Evolutionary conservation across 2,797 vertebrate species (phyloP).

Genomic region (Sylvia borin): DNA sequence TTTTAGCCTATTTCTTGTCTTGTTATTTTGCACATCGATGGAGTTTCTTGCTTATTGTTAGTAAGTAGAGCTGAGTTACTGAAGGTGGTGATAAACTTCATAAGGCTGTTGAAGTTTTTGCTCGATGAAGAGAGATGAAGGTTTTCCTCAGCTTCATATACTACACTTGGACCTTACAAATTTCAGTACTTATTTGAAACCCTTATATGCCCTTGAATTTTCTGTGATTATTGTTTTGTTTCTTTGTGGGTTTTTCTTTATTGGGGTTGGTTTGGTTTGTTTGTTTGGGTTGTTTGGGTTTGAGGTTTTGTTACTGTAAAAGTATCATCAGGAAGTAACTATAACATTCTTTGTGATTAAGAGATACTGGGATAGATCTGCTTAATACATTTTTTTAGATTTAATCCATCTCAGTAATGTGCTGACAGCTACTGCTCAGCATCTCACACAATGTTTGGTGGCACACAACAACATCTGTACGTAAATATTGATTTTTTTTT

Average conservation of each 20-base stretch:
- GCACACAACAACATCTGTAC: neutral
- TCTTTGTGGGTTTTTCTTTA: neutral
- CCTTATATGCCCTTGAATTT: neutral
- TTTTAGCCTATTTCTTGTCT: neutral
- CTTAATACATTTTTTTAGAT: neutral
- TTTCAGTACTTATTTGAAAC: neutral
- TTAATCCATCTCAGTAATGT: neutral
- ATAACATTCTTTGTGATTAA: neutral
- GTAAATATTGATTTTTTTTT: neutral
- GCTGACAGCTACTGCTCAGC: neutral
- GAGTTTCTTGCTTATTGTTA: neutral
- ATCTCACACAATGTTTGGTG: neutral
- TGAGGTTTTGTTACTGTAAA: neutral
- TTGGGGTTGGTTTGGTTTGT: neutral
- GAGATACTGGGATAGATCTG: neutral
- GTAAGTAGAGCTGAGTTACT: neutral
- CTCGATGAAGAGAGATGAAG: neutral
- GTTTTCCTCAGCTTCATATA: neutral
- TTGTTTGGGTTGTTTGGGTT: neutral
- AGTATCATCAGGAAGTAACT: neutral
- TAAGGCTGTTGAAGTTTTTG: neutral
- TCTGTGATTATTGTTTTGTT: neutral
- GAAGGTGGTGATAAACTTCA: neutral
- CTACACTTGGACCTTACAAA: neutral
- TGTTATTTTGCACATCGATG: neutral